phyloP scores from a whole-genome alignment of 2,113 vertebrate genomes.

The Lophotis ruficrista region DNA sequence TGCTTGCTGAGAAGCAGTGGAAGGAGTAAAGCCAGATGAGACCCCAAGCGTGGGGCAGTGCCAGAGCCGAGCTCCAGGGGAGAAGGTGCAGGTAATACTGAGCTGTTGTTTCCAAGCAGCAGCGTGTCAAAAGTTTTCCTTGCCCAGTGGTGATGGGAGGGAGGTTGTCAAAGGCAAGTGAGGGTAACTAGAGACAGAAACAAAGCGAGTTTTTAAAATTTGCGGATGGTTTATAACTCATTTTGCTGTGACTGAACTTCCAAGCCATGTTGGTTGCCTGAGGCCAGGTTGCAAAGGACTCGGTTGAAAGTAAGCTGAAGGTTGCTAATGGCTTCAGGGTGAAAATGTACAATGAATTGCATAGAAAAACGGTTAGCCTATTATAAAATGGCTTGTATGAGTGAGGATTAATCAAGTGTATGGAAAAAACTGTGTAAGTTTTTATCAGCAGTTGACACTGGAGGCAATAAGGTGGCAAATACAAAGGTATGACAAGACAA shows the following conservation, averaged over 20 bases:
- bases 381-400: not conserved
- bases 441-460: not conserved
- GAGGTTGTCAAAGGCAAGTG: not conserved
- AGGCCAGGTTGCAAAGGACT: not conserved
- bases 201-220: not conserved
- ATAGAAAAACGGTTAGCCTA: not conserved
- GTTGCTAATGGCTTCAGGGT: not conserved
- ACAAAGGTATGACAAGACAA: not conserved
- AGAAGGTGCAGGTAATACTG: not conserved
- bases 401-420: not conserved
- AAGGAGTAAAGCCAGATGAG: not conserved
- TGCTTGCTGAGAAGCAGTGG: not conserved
- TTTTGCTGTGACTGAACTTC: not conserved
- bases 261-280: not conserved
- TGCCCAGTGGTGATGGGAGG: not conserved
- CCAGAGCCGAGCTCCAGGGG: not conserved
- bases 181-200: not conserved
- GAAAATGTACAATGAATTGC: not conserved
- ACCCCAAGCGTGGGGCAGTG: fast-evolving
- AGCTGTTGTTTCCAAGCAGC: not conserved
- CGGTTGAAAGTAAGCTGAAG: not conserved
- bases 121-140: not conserved
- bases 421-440: not conserved
- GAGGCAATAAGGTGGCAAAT: not conserved
- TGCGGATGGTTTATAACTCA: not conserved